These are phyloP conservation scores for Enteromius trimaculatus DNA, from an alignment of 2,797 vertebrate species.

Conservation along the genomic window DNA sequence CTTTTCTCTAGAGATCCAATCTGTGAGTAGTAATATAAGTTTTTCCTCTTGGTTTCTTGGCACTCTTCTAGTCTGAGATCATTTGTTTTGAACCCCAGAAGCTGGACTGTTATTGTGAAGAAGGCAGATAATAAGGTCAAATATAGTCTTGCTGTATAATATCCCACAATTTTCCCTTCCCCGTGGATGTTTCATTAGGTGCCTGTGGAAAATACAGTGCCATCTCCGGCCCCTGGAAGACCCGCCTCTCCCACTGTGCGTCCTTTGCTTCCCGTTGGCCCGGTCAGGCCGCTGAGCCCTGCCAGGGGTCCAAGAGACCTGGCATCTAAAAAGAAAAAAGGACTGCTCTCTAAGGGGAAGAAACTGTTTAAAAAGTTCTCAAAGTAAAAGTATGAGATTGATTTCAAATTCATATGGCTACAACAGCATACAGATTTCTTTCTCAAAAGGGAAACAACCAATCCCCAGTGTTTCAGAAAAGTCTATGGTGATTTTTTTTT, in stretches of 20 bases:
- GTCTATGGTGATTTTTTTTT: neutral
- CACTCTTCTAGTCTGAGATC: neutral
- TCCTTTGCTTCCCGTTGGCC: conserved; percentile 86
- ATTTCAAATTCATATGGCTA: conserved; percentile 25
- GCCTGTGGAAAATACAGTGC: conserved; percentile 85
- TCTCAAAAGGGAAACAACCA: conserved; percentile 26
- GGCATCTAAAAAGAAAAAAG: conserved; percentile 96
- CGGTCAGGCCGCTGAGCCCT: conserved; percentile 83
- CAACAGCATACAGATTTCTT: conserved; percentile 30
- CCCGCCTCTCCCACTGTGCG: conserved; percentile 89
- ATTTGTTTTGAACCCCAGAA: conserved; percentile 21
- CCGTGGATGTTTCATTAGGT: conserved; percentile 85
- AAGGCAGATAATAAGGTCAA: conserved; percentile 41
- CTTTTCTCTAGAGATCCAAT: conserved; percentile 7
- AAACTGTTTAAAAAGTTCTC: conserved; percentile 96
- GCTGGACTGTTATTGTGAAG: conserved; percentile 35
- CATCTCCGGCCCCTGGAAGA: conserved; percentile 75
- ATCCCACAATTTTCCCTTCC: conserved; percentile 62
- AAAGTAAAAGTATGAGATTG: conserved; percentile 63
- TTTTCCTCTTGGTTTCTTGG: conserved; percentile 11
- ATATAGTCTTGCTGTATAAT: conserved; percentile 64
- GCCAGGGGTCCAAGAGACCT: conserved; percentile 81
- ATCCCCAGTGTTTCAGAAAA: conserved; percentile 14
- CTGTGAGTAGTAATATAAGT: neutral
- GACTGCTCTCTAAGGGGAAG: conserved; percentile 97